These are phyloP conservation scores for Linnaemya tessellans DNA, from an alignment of 2,888 invertebrate genomes.

Conservation along the genomic window DNA sequence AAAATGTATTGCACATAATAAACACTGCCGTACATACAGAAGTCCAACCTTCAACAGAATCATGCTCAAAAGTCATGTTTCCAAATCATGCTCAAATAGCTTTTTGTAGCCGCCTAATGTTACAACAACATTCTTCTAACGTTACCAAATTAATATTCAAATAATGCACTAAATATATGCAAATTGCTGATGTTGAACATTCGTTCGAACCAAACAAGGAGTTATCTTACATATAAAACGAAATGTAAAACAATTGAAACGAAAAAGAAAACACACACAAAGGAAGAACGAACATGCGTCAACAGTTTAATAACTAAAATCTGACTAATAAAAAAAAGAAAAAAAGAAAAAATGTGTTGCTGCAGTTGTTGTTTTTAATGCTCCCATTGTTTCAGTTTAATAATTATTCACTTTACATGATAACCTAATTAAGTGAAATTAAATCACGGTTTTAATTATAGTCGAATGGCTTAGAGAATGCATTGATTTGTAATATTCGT, in stretches of 20 bases:
- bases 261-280: not conserved
- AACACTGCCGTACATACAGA: not conserved
- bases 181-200: constrained; percentile 28
- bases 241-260: not conserved
- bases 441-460: constrained; percentile 47
- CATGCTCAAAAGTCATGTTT: constrained; percentile 44
- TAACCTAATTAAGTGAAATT: constrained; percentile 66
- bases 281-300: constrained; percentile 25
- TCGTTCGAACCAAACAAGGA: constrained; percentile 38
- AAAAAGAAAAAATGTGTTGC: no score
- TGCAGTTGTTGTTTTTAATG: constrained; percentile 8
- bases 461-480: constrained; percentile 16
- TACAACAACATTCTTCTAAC: constrained; percentile 40
- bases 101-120: constrained; percentile 36
- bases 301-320: constrained; percentile 35
- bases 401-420: constrained; percentile 50
- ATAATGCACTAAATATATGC: constrained; percentile 34
- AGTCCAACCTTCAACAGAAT: constrained; percentile 28
- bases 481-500: constrained; percentile 22
- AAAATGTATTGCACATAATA: not conserved
- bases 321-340: constrained; percentile 53
- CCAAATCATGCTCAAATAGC: constrained; percentile 24
- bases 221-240: constrained; percentile 14
- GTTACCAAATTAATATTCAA: constrained; percentile 48
- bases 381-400: constrained; percentile 40